These are phyloP conservation scores for Catalaphyllia jardinei DNA, from an alignment of 64 coral and sea anemone genomes.

Conservation along the genomic window DNA sequence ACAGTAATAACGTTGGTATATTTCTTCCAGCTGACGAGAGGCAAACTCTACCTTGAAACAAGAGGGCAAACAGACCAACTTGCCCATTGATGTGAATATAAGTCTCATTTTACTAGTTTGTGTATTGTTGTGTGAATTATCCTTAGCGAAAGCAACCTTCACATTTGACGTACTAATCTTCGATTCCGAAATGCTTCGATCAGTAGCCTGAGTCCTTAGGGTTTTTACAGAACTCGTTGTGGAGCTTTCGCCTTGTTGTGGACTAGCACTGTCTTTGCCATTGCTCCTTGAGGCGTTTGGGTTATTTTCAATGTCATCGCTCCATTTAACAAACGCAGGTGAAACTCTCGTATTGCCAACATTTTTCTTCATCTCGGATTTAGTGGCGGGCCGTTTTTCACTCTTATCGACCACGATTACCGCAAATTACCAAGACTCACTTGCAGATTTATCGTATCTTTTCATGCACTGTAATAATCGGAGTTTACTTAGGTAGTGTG, in stretches of 20 bases:
- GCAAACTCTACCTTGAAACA: constrained; percentile 82
- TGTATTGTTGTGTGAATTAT: constrained; percentile 46
- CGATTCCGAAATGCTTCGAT: constrained; percentile 23
- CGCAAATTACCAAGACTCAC: not conserved
- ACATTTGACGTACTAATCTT: constrained; percentile 92
- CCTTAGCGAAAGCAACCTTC: constrained; percentile 77
- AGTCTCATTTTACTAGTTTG: constrained; percentile 33
- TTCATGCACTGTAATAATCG: not conserved
- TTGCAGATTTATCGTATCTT: not conserved
- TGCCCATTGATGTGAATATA: not conserved
- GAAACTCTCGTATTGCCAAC: not conserved
- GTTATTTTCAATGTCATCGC: not conserved
- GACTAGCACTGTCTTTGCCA: not conserved
- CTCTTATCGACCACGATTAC: not conserved
- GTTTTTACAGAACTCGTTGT: not conserved
- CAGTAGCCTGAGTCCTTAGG: not conserved
- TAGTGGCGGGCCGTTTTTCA: not conserved
- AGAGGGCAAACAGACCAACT: constrained; percentile 52
- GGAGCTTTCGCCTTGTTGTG: not conserved
- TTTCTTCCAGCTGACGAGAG: constrained; percentile 80
- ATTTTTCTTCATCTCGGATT: constrained; percentile 24
- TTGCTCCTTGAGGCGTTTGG: not conserved
- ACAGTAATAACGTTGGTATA: constrained; percentile 86
- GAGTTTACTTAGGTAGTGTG: not conserved
- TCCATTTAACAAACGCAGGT: constrained; percentile 23